Percentiles rank a stretch among this genome's conserved stretches.
phyloP scores from a whole-genome alignment of 2,113 vertebrate species.

The Tapirus terrestris region DNA sequence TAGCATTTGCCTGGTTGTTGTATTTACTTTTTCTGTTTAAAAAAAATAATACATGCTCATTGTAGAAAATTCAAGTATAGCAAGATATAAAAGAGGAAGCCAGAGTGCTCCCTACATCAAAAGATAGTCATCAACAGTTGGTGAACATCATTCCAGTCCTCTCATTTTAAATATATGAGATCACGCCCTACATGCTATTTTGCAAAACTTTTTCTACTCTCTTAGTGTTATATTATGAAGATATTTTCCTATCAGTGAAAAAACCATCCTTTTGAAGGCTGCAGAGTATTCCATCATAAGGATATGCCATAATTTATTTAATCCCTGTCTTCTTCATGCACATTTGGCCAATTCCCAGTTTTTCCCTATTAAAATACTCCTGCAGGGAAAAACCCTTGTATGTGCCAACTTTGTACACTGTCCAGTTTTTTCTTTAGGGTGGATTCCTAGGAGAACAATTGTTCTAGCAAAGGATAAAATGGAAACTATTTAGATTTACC shows the following conservation, averaged over 20 bases:
- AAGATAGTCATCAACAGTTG: background rate
- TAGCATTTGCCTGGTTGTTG: background rate
- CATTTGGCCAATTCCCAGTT: background rate
- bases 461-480: background rate
- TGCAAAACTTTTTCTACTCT: background rate
- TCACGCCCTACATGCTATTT: background rate
- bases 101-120: background rate
- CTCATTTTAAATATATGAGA: background rate
- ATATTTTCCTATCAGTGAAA: background rate
- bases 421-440: background rate
- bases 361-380: background rate
- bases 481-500: background rate
- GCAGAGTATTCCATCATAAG: background rate
- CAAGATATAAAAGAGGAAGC: background rate
- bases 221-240: background rate
- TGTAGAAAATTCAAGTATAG: conserved; percentile 8
- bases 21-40: background rate
- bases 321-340: background rate
- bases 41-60: background rate
- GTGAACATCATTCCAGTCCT: background rate
- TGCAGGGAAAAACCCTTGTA: background rate
- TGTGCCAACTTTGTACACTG: background rate
- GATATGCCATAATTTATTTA: background rate
- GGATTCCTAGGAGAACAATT: background rate
- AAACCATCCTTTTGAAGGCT: background rate